Evolutionary conservation across 2,888 invertebrate genomes (phyloP).

Genomic region (Lepidocyrtinus sp.): DNA sequence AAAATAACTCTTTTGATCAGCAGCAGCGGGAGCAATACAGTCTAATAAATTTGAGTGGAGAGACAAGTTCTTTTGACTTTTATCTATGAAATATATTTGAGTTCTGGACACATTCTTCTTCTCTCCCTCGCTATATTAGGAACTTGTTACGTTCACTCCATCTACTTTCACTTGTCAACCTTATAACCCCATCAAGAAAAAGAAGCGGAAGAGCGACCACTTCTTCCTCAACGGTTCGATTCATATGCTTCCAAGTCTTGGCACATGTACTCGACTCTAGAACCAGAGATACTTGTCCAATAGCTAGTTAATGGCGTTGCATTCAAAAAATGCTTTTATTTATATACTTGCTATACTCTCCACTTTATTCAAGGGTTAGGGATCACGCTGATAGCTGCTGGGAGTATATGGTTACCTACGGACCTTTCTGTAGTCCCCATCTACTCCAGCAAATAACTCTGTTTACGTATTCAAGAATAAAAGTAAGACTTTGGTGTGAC

Average conservation of each 20-base stretch:
- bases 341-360: too few species aligned
- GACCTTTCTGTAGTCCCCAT: too few species aligned
- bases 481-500: background rate
- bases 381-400: too few species aligned
- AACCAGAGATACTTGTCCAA: background rate
- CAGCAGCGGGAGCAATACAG: conserved; percentile 45
- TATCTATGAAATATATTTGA: conserved; percentile 66
- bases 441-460: too few species aligned
- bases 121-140: background rate
- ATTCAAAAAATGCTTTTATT: background rate
- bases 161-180: background rate
- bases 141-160: conserved; percentile 3
- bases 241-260: background rate
- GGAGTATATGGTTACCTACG: too few species aligned
- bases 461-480: too few species aligned
- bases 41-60: conserved; percentile 66
- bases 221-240: background rate
- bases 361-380: too few species aligned
- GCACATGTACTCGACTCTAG: conserved; percentile 6
- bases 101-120: background rate
- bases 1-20: conserved; percentile 57
- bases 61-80: conserved; percentile 65
- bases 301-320: background rate
- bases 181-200: background rate
- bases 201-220: too few species aligned